phyloP scores from a whole-genome alignment of 2,113 vertebrate species.

The Semicossyphus pulcher region DNA sequence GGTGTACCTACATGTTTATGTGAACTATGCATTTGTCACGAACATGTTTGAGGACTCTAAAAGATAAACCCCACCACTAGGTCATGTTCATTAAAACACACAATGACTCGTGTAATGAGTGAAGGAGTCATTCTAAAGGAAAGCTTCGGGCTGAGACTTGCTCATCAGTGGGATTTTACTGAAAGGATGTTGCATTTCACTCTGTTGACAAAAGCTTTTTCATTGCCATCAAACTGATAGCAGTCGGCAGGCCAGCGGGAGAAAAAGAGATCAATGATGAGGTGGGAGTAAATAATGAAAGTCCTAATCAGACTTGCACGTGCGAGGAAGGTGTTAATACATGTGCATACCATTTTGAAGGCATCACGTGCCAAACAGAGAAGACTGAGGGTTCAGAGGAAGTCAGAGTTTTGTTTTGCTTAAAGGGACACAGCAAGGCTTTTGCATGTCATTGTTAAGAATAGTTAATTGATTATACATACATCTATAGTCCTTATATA shows the following conservation, averaged over 20 bases:
- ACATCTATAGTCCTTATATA: no score
- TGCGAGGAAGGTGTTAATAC: constrained; percentile 45
- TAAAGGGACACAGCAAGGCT: background rate
- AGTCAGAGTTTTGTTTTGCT: constrained; percentile 2
- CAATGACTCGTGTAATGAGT: background rate
- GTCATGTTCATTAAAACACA: background rate
- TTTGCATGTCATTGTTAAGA: no score
- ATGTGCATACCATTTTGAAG: constrained; percentile 40
- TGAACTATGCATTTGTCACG: background rate
- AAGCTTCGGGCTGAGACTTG: background rate
- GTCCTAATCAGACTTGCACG: constrained; percentile 44
- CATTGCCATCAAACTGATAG: background rate
- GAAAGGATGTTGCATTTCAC: background rate
- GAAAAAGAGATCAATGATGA: constrained; percentile 13
- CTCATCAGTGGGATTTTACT: background rate
- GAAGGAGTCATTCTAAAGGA: background rate
- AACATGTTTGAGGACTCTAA: background rate
- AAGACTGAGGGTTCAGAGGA: constrained; percentile 29
- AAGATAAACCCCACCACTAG: background rate
- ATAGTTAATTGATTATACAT: no score
- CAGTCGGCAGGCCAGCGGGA: background rate
- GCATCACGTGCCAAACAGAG: constrained; percentile 44
- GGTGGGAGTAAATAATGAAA: constrained; percentile 23
- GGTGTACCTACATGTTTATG: background rate
- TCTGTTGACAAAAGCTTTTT: background rate